A percentile compares a stretch with the other conserved stretches of the same genome.
These are phyloP conservation scores for Amblyornis subalaris DNA, from an alignment of 2,113 vertebrate species.

Conservation along the genomic window DNA sequence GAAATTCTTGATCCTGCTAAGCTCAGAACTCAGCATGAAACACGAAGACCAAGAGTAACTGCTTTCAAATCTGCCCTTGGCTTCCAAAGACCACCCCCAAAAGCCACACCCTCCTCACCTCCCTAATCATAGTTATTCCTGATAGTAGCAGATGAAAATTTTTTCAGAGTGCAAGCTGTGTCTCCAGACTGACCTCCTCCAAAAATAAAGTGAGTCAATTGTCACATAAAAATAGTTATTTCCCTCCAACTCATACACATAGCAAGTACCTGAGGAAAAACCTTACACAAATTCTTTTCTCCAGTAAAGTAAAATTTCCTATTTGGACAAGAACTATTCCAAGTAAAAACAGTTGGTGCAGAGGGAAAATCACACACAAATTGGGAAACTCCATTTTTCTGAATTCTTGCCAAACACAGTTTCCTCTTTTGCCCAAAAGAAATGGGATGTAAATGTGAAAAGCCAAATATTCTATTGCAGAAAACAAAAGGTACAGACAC, in stretches of 20 bases:
- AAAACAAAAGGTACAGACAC: not conserved
- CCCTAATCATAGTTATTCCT: not conserved
- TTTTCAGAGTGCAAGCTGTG: not conserved
- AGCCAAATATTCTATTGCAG: not conserved
- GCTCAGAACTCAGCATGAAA: not conserved
- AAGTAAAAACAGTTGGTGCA: not conserved
- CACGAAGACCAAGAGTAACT: not conserved
- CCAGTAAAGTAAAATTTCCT: not conserved
- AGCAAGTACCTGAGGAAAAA: not conserved
- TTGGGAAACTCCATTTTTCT: not conserved
- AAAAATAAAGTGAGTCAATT: not conserved
- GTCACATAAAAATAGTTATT: not conserved
- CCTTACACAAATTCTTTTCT: not conserved
- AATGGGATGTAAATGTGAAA: not conserved
- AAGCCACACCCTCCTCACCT: not conserved
- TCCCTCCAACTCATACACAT: not conserved
- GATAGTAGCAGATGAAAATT: not conserved
- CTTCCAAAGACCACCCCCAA: not conserved
- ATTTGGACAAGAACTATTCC: not conserved
- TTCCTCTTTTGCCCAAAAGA: not conserved
- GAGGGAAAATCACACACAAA: not conserved
- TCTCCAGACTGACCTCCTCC: not conserved
- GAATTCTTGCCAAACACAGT: not conserved
- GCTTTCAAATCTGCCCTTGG: not conserved
- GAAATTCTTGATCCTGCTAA: not conserved